These are phyloP conservation scores for Zygothrica quintamaculata DNA, from an alignment of 2,888 invertebrate species.

Conservation along the genomic window DNA sequence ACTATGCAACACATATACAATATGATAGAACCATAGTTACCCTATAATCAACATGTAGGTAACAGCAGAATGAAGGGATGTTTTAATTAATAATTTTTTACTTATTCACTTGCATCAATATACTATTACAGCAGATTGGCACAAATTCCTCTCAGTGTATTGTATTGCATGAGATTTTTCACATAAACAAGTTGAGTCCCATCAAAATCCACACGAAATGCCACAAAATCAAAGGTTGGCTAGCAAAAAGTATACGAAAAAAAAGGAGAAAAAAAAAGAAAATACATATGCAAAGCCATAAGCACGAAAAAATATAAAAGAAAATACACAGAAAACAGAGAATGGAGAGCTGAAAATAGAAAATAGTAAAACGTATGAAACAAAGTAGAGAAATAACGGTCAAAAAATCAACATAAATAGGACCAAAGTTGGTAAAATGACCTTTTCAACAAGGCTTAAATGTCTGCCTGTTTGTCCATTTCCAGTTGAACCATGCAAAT, in stretches of 20 bases:
- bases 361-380: background rate
- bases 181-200: constrained; percentile 52
- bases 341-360: no score
- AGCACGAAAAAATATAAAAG: constrained; percentile 33
- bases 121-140: no score
- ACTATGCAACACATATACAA: no score
- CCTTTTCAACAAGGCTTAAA: constrained; percentile 76
- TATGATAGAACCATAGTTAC: no score
- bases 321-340: constrained; percentile 26
- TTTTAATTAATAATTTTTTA: no score
- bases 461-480: constrained; percentile 62
- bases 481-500: constrained; percentile 30
- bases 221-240: constrained; percentile 69
- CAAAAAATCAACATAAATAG: constrained; percentile 63
- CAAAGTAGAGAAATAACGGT: constrained; percentile 19
- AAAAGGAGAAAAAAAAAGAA: no score
- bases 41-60: no score
- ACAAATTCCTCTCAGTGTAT: constrained; percentile 53
- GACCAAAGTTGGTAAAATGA: constrained; percentile 75
- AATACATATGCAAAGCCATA: constrained; percentile 29
- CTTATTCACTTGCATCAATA: no score
- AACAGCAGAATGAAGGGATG: background rate
- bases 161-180: constrained; percentile 47
- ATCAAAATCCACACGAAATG: constrained; percentile 58
- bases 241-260: constrained; percentile 34